Evolutionary conservation across 2,888 invertebrate species (phyloP).

Genomic region (Crioceris asparagi): DNA sequence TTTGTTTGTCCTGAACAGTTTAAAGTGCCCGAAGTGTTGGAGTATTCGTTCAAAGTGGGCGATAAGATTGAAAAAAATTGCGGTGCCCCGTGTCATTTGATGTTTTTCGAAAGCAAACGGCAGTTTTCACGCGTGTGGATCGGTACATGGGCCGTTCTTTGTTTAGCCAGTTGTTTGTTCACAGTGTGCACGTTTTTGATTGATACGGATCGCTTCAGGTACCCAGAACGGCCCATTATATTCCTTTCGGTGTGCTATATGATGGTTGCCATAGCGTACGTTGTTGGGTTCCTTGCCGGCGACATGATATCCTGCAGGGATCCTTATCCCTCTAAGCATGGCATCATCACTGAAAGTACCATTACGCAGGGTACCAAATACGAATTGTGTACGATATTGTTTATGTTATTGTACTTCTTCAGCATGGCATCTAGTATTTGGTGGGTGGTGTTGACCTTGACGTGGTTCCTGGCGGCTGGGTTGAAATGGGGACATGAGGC

Average conservation of each 20-base stretch:
- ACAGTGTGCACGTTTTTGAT: conserved; percentile 88
- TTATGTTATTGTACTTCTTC: conserved; percentile 94
- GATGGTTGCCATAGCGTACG: conserved; percentile 87
- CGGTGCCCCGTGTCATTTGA: conserved; percentile 84
- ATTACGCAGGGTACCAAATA: conserved; percentile 81
- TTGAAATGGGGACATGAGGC: conserved; percentile 98
- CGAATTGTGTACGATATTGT: conserved; percentile 82
- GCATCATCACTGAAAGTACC: conserved; percentile 66
- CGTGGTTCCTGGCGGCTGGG: conserved; percentile 94
- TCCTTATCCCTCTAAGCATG: conserved; percentile 63
- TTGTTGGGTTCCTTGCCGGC: conserved; percentile 73
- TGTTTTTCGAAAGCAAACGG: conserved; percentile 81
- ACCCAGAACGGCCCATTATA: conserved; percentile 96
- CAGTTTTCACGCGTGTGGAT: conserved; percentile 85
- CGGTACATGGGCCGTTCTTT: conserved; percentile 84
- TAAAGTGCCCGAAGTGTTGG: conserved; percentile 66
- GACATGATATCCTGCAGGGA: conserved; percentile 76
- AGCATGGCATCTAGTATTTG: conserved; percentile 95
- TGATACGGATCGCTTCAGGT: conserved; percentile 87
- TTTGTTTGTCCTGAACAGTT: conserved; percentile 84
- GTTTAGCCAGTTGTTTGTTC: conserved; percentile 84
- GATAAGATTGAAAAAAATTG: conserved; percentile 64
- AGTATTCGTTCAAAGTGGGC: conserved; percentile 75
- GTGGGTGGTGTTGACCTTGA: conserved; percentile 94
- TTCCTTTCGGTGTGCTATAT: conserved; percentile 93